A percentile compares a stretch with the other conserved stretches of the same genome.
Conservation (phyloP, 2,797 vertebrate species). For the Danio aesculapii region DNA sequence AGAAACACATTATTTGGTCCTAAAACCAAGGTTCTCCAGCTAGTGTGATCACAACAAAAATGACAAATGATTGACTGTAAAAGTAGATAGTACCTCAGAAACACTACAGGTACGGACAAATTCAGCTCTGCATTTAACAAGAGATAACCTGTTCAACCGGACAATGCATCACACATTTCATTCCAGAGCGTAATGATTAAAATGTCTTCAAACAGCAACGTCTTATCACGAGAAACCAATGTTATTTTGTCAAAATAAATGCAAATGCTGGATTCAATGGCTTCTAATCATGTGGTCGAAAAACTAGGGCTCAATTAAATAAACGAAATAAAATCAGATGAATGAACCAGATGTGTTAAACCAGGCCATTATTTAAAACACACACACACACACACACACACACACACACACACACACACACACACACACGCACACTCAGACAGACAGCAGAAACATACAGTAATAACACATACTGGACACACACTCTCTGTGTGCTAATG, state of each 20-base stretch:
- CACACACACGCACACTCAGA: conserved; percentile 34
- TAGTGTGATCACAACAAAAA: conserved; percentile 17
- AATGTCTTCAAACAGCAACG: neutral
- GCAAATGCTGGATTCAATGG: neutral
- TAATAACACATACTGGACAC: conserved; percentile 6
- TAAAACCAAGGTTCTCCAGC: conserved; percentile 50
- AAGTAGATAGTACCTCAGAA: conserved; percentile 33
- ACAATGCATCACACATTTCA: neutral
- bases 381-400: conserved; percentile 36
- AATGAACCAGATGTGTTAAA: conserved; percentile 15
- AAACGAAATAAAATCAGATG: conserved; percentile 31
- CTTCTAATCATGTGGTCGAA: neutral
- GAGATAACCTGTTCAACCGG: neutral
- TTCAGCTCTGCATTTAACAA: conserved; percentile 3
- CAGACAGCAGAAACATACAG: conserved; percentile 44
- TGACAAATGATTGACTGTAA: conserved; percentile 10
- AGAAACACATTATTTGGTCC: conserved; percentile 53
- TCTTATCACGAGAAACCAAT: neutral
- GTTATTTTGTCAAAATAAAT: neutral
- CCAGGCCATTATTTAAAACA: conserved; percentile 32
- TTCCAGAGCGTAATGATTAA: neutral
- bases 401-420: too few species aligned
- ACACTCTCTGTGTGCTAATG: conserved; percentile 17
- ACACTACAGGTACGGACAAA: conserved; percentile 31
- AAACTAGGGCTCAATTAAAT: conserved; percentile 14